Conservation (phyloP, 1,140 invertebrate species). For the Drosophila ironensis region DNA sequence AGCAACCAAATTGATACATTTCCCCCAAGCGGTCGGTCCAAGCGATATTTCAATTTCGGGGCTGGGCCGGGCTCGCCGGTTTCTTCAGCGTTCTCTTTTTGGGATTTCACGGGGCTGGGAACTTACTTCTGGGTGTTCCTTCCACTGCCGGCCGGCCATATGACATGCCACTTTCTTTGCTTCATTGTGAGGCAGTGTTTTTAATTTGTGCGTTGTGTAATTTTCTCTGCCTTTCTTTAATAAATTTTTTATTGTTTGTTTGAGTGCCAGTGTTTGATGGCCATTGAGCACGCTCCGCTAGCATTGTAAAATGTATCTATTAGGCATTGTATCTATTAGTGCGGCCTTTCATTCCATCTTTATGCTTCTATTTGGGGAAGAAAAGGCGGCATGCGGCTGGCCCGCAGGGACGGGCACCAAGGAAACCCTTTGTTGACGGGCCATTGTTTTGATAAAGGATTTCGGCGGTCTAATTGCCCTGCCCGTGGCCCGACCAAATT, state of each 20-base stretch:
- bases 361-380: not conserved
- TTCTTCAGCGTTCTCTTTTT: slow-evolving; percentile 11
- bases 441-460: slow-evolving; percentile 58
- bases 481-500: slow-evolving; percentile 49
- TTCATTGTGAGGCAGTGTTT: slow-evolving; percentile 48
- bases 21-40: too few relatives aligned
- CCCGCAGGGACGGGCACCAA: not conserved
- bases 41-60: slow-evolving; percentile 62
- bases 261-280: slow-evolving; percentile 68
- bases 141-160: slow-evolving; percentile 72
- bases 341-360: slow-evolving; percentile 35
- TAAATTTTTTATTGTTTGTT: slow-evolving; percentile 80
- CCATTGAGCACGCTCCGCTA: slow-evolving; percentile 63
- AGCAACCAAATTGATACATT: slow-evolving; percentile 74
- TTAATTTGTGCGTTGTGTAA: slow-evolving; percentile 76
- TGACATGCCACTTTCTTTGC: slow-evolving; percentile 71
- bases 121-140: slow-evolving; percentile 72
- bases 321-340: slow-evolving; percentile 64
- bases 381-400: not conserved
- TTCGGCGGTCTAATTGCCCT: slow-evolving; percentile 50
- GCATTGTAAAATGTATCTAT: slow-evolving; percentile 73
- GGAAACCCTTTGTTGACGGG: slow-evolving; percentile 49
- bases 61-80: slow-evolving; percentile 31
- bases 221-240: slow-evolving; percentile 72
- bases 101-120: slow-evolving; percentile 3